These are phyloP conservation scores for Dexiosoma caninum DNA, from an alignment of 2,888 invertebrate genomes.

Conservation along the genomic window DNA sequence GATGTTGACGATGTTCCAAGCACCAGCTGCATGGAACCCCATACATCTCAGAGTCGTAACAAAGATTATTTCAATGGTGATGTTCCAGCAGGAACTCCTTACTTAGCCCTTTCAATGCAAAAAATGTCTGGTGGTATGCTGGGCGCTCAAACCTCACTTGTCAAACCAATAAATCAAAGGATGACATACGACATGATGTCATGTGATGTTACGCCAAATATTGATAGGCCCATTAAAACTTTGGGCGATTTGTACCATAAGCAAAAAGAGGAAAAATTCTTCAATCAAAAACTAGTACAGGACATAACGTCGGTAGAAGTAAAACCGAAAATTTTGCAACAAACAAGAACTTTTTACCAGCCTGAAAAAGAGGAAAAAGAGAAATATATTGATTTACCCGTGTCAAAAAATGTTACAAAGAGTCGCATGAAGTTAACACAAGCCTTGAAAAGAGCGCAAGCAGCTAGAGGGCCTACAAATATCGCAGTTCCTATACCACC, in stretches of 20 bases:
- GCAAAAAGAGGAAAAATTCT: slow-evolving; percentile 38
- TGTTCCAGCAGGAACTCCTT: slow-evolving; percentile 23
- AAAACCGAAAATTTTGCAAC: slow-evolving; percentile 12
- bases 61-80: neutral
- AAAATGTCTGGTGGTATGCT: slow-evolving; percentile 12
- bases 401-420: slow-evolving; percentile 68
- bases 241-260: slow-evolving; percentile 49
- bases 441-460: slow-evolving; percentile 73
- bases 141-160: slow-evolving; percentile 59
- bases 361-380: slow-evolving; percentile 40
- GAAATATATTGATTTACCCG: slow-evolving; percentile 47
- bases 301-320: slow-evolving; percentile 38
- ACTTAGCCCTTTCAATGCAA: slow-evolving; percentile 45
- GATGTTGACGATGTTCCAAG: slow-evolving; percentile 51
- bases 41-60: slow-evolving; percentile 1
- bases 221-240: slow-evolving; percentile 30
- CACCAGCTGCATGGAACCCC: too few relatives aligned
- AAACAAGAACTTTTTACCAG: slow-evolving; percentile 36
- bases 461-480: slow-evolving; percentile 42
- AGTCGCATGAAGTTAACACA: slow-evolving; percentile 75
- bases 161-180: slow-evolving; percentile 64
- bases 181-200: slow-evolving; percentile 47
- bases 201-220: slow-evolving; percentile 19
- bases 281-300: slow-evolving; percentile 22
- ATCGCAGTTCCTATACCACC: neutral